Conservation (phyloP, 1,140 invertebrate genomes). For the Eueides isabella region DNA sequence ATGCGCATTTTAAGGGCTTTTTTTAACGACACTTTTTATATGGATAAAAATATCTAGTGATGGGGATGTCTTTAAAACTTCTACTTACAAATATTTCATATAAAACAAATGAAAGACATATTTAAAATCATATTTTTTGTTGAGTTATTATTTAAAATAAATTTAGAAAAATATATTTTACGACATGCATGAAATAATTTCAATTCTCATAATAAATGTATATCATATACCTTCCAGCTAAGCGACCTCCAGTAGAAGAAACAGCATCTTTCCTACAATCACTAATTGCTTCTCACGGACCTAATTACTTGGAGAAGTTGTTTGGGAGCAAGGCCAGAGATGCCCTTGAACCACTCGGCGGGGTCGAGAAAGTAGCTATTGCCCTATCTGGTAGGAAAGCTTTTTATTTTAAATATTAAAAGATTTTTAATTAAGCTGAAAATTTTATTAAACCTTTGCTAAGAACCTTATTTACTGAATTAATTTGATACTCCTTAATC, state of each 20-base stretch:
- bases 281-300: constrained; percentile 95
- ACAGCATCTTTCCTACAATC: constrained; percentile 97
- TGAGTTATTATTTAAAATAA: no score
- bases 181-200: not conserved
- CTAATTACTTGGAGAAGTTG: constrained; percentile 97
- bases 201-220: not conserved
- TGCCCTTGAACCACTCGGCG: constrained; percentile 93
- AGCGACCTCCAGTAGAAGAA: constrained; percentile 97
- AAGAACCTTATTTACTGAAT: constrained; percentile 3
- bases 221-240: constrained; percentile 85
- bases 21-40: no score
- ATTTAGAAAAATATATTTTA: no score
- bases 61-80: no score
- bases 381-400: constrained; percentile 91
- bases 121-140: no score
- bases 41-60: no score
- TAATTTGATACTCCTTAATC: not conserved
- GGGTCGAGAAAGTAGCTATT: constrained; percentile 96
- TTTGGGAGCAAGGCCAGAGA: constrained; percentile 97
- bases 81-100: no score
- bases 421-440: constrained; percentile 6
- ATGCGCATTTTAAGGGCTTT: no score
- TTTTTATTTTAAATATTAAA: not conserved
- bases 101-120: no score
- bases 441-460: not conserved